Percentiles rank a stretch among this genome's conserved stretches.
Conservation (phyloP, 2,888 invertebrate genomes). For the Pycnomerus fuliginosus region DNA sequence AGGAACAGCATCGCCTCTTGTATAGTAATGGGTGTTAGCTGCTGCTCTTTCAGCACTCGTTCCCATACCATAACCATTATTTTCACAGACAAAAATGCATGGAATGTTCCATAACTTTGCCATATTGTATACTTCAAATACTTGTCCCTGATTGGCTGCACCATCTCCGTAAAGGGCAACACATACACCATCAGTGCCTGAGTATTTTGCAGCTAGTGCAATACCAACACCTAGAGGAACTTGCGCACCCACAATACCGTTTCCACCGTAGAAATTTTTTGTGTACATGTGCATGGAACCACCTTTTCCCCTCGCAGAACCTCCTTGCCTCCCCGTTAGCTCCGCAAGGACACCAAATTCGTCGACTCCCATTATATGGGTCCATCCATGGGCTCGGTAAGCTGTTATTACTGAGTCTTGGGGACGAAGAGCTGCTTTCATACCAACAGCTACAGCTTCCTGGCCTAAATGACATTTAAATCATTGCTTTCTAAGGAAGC, state of each 20-base stretch:
- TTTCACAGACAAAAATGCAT: conserved; percentile 93
- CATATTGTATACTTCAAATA: conserved; percentile 92
- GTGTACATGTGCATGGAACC: conserved; percentile 99
- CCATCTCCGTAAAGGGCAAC: conserved; percentile 92
- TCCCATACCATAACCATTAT: conserved; percentile 99
- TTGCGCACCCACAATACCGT: conserved; percentile 99
- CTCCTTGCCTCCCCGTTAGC: conserved; percentile 82
- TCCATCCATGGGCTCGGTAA: conserved; percentile 98
- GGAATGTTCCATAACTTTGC: conserved; percentile 94
- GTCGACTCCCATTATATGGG: conserved; percentile 85
- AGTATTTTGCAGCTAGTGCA: conserved; percentile 89
- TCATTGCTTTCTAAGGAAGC: no score
- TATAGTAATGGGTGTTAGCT: conserved; percentile 87
- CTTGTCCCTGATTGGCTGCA: conserved; percentile 92
- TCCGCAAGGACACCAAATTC: conserved; percentile 81
- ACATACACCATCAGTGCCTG: conserved; percentile 80
- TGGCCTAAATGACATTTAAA: no score
- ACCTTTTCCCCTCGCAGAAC: conserved; percentile 94
- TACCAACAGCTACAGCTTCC: conserved; percentile 87
- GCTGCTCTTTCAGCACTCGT: conserved; percentile 87
- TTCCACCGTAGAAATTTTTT: conserved; percentile 92
- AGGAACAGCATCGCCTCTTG: conserved; percentile 92
- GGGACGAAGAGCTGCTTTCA: conserved; percentile 79
- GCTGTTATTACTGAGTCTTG: conserved; percentile 93
- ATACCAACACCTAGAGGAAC: conserved; percentile 89